Evolutionary conservation across 2,113 vertebrate species (phyloP).

Genomic region (Sylvietta virens): DNA sequence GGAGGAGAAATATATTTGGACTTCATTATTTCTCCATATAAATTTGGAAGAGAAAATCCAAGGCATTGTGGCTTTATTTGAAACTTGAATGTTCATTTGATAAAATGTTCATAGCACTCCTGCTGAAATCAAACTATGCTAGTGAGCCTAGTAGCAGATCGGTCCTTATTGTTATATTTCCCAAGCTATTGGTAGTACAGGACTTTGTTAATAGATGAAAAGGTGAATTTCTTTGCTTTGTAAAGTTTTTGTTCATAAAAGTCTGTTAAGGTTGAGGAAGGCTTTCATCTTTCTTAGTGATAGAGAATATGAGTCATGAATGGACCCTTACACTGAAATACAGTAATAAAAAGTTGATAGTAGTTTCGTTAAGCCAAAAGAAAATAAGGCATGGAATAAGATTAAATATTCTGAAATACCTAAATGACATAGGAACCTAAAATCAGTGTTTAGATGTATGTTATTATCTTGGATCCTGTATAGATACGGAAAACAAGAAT

Average conservation of each 20-base stretch:
- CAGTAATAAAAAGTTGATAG: not conserved
- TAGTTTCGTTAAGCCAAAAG: not conserved
- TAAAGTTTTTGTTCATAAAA: constrained; percentile 2
- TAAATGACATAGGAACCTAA: not conserved
- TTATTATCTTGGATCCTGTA: not conserved
- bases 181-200: not conserved
- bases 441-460: not conserved
- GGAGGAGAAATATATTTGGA: not conserved
- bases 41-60: not conserved
- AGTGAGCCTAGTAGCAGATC: not conserved
- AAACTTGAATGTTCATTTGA: not conserved
- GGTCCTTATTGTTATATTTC: not conserved
- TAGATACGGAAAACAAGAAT: not conserved
- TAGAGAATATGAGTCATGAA: not conserved
- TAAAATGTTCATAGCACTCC: not conserved
- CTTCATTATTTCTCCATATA: not conserved
- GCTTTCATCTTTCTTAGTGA: not conserved
- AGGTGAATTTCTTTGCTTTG: not conserved
- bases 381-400: not conserved
- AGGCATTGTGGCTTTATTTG: not conserved
- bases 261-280: not conserved
- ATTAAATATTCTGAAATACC: not conserved
- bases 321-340: not conserved
- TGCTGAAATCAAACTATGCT: not conserved
- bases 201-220: not conserved